Conservation (phyloP, 2,888 invertebrate species). For the Tribolium freemani region DNA sequence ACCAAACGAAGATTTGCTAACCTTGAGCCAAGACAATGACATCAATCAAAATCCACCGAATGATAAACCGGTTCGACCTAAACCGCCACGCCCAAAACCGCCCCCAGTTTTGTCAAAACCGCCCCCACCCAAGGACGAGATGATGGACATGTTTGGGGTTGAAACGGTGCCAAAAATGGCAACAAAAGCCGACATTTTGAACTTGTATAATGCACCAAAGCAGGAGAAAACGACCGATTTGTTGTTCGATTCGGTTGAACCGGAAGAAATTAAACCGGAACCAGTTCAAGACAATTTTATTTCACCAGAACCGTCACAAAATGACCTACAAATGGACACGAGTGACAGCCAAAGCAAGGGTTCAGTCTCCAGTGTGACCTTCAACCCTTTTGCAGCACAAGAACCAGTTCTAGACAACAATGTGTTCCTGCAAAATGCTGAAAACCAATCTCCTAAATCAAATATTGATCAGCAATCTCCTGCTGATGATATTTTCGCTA, state of each 20-base stretch:
- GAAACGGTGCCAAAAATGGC: slow-evolving; percentile 60
- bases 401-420: slow-evolving; percentile 50
- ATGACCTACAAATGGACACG: slow-evolving; percentile 66
- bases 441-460: too few species aligned
- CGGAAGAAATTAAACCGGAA: slow-evolving; percentile 38
- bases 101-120: slow-evolving; percentile 50
- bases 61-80: slow-evolving; percentile 45
- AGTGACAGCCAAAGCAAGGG: slow-evolving; percentile 67
- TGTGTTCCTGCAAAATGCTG: slow-evolving; percentile 42
- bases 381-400: slow-evolving; percentile 69
- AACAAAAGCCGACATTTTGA: slow-evolving; percentile 65
- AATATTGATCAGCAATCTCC: too few species aligned
- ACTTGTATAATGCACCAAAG: slow-evolving; percentile 62
- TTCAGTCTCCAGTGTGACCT: slow-evolving; percentile 65
- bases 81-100: slow-evolving; percentile 54
- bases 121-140: slow-evolving; percentile 47
- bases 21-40: slow-evolving; percentile 63
- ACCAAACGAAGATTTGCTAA: slow-evolving; percentile 52
- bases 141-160: slow-evolving; percentile 65
- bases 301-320: slow-evolving; percentile 63
- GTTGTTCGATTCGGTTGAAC: slow-evolving; percentile 52
- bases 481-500: too few species aligned
- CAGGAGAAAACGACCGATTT: slow-evolving; percentile 52
- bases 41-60: slow-evolving; percentile 64
- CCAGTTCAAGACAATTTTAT: slow-evolving; percentile 57